Conservation (phyloP, 2,113 vertebrate genomes). For the Sisor rabdophorus region DNA sequence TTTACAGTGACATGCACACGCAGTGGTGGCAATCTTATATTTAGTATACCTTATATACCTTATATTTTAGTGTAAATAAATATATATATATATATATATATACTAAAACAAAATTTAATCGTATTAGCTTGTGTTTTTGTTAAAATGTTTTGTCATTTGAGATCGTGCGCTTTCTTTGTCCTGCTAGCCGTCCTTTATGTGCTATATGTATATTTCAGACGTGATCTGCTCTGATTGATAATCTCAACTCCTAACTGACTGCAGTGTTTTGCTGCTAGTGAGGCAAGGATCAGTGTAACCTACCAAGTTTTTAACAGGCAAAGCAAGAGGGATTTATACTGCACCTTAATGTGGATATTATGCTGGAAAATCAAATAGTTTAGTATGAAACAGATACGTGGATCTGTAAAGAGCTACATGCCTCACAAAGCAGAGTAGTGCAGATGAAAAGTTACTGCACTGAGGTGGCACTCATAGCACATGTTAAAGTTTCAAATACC, state of each 20-base stretch:
- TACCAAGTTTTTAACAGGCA: constrained; percentile 2
- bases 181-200: background rate
- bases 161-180: background rate
- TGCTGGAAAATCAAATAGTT: background rate
- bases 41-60: background rate
- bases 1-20: background rate
- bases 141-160: background rate
- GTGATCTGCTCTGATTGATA: constrained; percentile 1
- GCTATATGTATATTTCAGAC: background rate
- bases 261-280: constrained; percentile 1
- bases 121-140: background rate
- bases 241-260: constrained; percentile 5
- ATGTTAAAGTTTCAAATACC: background rate
- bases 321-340: background rate
- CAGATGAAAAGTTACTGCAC: constrained; percentile 4
- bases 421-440: background rate
- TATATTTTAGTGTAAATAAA: background rate
- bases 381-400: background rate
- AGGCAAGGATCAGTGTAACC: constrained; percentile 13
- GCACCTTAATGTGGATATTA: background rate
- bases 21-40: background rate
- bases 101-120: background rate
- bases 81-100: too few species aligned
- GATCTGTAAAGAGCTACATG: background rate
- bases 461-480: constrained; percentile 20